Conservation (phyloP, 2,113 vertebrate species). For the Pseudolaguvia tuberculata region DNA sequence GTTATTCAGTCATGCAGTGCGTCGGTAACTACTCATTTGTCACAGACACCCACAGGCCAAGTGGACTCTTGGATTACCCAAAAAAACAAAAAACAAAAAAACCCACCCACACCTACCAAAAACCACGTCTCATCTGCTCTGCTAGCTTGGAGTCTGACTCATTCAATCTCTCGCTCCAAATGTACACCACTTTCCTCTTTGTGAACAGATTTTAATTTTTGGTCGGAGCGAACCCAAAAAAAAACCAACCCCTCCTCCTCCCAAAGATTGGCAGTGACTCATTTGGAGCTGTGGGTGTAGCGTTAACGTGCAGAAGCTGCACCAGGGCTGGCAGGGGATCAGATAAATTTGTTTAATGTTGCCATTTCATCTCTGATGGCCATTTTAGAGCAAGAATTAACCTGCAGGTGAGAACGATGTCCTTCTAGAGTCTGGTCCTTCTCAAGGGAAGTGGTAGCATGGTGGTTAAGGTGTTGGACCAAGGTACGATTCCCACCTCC, state of each 20-base stretch:
- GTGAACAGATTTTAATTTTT: not conserved
- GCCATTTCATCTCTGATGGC: not conserved
- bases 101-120: constrained; percentile 28
- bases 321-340: not conserved
- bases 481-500: too few relatives aligned
- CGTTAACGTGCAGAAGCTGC: not conserved
- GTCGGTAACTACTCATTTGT: constrained; percentile 3
- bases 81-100: too few relatives aligned
- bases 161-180: constrained; percentile 5
- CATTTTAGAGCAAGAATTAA: too few relatives aligned
- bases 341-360: too few relatives aligned
- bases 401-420: too few relatives aligned
- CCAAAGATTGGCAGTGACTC: constrained; percentile 1
- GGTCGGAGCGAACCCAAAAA: not conserved
- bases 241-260: too few relatives aligned
- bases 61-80: constrained; percentile 23
- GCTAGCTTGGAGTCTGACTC: constrained; percentile 9
- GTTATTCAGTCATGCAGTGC: constrained; percentile 16
- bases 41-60: constrained; percentile 3
- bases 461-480: too few relatives aligned
- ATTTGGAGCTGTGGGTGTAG: not conserved
- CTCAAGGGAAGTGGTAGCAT: too few relatives aligned
- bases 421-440: too few relatives aligned
- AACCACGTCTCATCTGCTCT: constrained; percentile 16
- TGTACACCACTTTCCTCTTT: not conserved